Percentiles rank a stretch among this genome's conserved stretches.
phyloP scores from a whole-genome alignment of 1,140 invertebrate genomes.

The Eubasilissa regina region DNA sequence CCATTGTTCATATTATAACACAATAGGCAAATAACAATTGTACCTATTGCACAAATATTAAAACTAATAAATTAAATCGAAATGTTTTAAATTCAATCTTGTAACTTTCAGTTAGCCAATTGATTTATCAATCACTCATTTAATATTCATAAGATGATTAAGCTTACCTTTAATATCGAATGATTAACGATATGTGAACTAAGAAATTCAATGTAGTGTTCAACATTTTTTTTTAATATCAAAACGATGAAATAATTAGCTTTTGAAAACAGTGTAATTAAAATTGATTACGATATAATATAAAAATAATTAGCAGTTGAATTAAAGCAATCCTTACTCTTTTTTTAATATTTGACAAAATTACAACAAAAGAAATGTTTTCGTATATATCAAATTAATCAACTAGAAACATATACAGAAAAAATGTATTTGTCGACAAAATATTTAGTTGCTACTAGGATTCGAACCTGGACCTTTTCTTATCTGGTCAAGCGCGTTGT shows the following conservation, averaged over 20 bases:
- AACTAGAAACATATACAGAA: too few species aligned
- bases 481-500: too few species aligned
- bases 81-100: constrained; percentile 7
- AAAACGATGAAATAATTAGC: constrained; percentile 19
- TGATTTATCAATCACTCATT: constrained; percentile 20
- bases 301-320: neutral
- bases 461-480: too few species aligned
- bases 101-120: constrained; percentile 5
- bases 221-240: neutral
- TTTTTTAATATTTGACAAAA: neutral
- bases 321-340: neutral
- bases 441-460: too few species aligned
- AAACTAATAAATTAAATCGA: constrained; percentile 14
- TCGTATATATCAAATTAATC: too few species aligned
- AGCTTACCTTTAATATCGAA: constrained; percentile 2
- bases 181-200: constrained; percentile 10
- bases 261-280: constrained; percentile 22
- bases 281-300: constrained; percentile 18
- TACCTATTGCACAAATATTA: neutral
- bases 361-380: neutral
- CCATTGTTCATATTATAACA: constrained; percentile 30
- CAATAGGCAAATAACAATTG: constrained; percentile 29
- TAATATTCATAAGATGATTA: neutral
- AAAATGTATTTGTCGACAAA: too few species aligned
- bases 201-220: neutral